phyloP scores from a whole-genome alignment of 1,140 invertebrate genomes.

The Bursaphelenchus mucronatus region DNA sequence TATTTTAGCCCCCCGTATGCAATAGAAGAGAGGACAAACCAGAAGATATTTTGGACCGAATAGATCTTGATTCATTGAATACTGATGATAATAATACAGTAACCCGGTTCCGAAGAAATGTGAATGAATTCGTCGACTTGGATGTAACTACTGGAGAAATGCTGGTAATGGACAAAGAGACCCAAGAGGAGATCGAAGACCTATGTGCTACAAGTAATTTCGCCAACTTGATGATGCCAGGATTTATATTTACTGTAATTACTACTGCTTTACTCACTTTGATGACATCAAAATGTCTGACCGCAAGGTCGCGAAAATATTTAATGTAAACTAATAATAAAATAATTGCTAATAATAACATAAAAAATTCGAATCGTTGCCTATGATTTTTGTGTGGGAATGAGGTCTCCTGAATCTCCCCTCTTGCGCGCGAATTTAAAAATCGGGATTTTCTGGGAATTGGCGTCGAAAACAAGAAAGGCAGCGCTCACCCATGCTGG shows the following conservation, averaged over 20 bases:
- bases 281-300: conserved; percentile 26
- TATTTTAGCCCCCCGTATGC: conserved; percentile 47
- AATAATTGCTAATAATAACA: conserved; percentile 9
- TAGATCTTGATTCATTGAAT: neutral
- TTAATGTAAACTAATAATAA: conserved; percentile 22
- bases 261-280: conserved; percentile 29
- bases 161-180: conserved; percentile 39
- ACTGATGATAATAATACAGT: neutral
- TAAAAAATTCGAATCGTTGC: neutral
- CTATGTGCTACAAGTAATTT: neutral
- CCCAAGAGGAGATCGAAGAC: conserved; percentile 9
- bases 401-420: no score
- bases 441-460: no score
- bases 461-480: no score
- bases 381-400: no score
- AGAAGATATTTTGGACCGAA: neutral
- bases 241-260: conserved; percentile 28
- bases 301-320: conserved; percentile 7
- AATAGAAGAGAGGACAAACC: conserved; percentile 16
- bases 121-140: conserved; percentile 32
- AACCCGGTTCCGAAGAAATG: conserved; percentile 18
- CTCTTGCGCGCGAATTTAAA: no score
- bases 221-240: neutral
- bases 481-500: no score
- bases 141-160: conserved; percentile 46